Evolutionary conservation across 35 echinoderm and acorn worm genomes (phyloP), one percentile per base, ranked within the genome.

Genomic region (Amphiura filiformis): DNA sequence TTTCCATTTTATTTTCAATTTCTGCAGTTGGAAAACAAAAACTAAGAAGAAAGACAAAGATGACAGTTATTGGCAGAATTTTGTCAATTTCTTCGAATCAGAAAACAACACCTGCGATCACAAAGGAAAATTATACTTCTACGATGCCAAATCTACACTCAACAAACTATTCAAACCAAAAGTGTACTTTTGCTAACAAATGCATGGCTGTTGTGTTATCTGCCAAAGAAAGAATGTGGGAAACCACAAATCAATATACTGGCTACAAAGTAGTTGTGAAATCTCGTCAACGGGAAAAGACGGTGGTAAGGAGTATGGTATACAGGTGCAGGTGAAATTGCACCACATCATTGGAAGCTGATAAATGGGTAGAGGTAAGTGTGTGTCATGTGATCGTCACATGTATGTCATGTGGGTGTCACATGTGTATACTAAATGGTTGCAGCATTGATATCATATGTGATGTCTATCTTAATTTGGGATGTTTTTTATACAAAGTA

Each of bases 341-440:
- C 61, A 30, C 11, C 3, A 70, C 11, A 3, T 23, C 7, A n/a
- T 2, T 70, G 61, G 61, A 70, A 13, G 61, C 61, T 15, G 61
- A 70, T n/a, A 70, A 70, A 70, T 70, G 61, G 61, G 61, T 70
- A 26, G 61, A 70, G 61, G 61, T 70, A 26, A 70, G 61, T 70
- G 26, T 30, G 26, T 5, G 26, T 47, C 41, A 17, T 47, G 17
- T 47, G 41, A 47, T 47, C 17, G 17, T 47, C 41, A 47, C 4
- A 47, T 47, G 41, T 47, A 47, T 4, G 17, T 47, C 41, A 47
- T 17, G 17, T 47, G 41, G 17, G 4, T 17, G 17, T 47, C 17
- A 17, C 41, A 47, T 47, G 41, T 47, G n/a, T n/a, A 17, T 9
- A 9, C 5, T 9, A 9, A 47, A 47, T 47, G 41, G 4, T 9